phyloP scores from a whole-genome alignment of 2,888 invertebrate genomes.

The Ochlodes sylvanus region DNA sequence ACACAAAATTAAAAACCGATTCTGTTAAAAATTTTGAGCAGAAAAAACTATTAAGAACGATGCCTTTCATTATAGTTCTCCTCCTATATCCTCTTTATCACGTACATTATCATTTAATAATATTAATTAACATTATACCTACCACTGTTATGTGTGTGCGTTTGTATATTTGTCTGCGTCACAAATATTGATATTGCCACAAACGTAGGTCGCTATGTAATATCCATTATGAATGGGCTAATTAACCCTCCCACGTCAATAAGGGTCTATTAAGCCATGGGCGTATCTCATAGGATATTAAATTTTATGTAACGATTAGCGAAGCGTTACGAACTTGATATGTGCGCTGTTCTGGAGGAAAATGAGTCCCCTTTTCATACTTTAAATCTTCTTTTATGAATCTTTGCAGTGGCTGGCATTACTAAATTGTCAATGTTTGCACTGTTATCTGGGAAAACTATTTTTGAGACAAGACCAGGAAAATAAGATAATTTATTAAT shows the following conservation, averaged over 20 bases:
- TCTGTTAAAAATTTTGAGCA: too few relatives aligned
- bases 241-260: slow-evolving; percentile 26
- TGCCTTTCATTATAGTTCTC: too few relatives aligned
- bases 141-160: too few relatives aligned
- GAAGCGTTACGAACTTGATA: slow-evolving; percentile 9
- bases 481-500: too few relatives aligned
- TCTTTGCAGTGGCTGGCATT: slow-evolving; percentile 13
- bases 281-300: slow-evolving; percentile 25
- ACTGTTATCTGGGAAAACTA: not conserved
- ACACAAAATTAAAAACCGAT: too few relatives aligned
- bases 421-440: too few relatives aligned
- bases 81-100: too few relatives aligned
- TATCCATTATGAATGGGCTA: slow-evolving; percentile 15
- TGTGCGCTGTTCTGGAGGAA: slow-evolving; percentile 16
- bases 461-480: not conserved
- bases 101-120: too few relatives aligned
- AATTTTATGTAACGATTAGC: slow-evolving; percentile 31
- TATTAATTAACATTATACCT: too few relatives aligned
- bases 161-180: not conserved
- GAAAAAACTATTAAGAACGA: too few relatives aligned
- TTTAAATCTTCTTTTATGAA: slow-evolving; percentile 31
- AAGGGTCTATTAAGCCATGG: slow-evolving; percentile 21
- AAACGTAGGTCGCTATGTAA: not conserved
- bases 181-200: not conserved
- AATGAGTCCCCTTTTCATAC: slow-evolving; percentile 12